phyloP scores from a whole-genome alignment of 2,888 invertebrate genomes.

The Cyaniris semiargus region DNA sequence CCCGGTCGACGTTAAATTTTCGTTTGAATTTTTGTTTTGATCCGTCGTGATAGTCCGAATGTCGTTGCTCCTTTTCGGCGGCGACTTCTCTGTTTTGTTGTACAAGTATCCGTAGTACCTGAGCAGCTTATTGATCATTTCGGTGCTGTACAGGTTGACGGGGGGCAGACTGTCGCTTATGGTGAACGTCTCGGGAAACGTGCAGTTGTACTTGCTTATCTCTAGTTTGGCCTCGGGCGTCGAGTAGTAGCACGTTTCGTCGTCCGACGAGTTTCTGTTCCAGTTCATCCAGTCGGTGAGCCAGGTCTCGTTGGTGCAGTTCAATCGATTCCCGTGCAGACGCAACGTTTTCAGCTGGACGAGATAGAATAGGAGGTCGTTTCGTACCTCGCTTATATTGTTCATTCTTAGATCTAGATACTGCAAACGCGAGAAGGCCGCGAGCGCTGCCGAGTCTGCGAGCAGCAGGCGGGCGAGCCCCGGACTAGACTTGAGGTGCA shows the following conservation, averaged over 20 bases:
- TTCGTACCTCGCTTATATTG: conserved; percentile 78
- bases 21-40: conserved; percentile 39
- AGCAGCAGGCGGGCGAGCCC: conserved; percentile 85
- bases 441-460: conserved; percentile 85
- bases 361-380: conserved; percentile 84
- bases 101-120: conserved; percentile 72
- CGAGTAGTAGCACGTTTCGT: conserved; percentile 72
- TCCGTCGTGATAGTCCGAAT: conserved; percentile 44
- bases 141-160: conserved; percentile 74
- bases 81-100: conserved; percentile 68
- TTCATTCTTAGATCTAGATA: conserved; percentile 86
- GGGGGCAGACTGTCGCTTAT: conserved; percentile 75
- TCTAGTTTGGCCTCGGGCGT: conserved; percentile 68
- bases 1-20: conserved; percentile 30
- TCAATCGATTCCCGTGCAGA: conserved; percentile 85
- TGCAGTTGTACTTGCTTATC: conserved; percentile 72
- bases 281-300: conserved; percentile 84
- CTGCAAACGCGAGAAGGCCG: conserved; percentile 85
- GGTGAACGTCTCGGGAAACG: conserved; percentile 75
- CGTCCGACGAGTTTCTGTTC: conserved; percentile 63
- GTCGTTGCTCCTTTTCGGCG: conserved; percentile 51
- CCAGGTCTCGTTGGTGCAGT: conserved; percentile 85
- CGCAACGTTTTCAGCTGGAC: conserved; percentile 84
- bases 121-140: conserved; percentile 75
- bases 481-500: conserved; percentile 88